Percentiles rank a stretch among this genome's conserved stretches.
Conservation (phyloP, 2,113 vertebrate species). For the Mormoops blainvillei region DNA sequence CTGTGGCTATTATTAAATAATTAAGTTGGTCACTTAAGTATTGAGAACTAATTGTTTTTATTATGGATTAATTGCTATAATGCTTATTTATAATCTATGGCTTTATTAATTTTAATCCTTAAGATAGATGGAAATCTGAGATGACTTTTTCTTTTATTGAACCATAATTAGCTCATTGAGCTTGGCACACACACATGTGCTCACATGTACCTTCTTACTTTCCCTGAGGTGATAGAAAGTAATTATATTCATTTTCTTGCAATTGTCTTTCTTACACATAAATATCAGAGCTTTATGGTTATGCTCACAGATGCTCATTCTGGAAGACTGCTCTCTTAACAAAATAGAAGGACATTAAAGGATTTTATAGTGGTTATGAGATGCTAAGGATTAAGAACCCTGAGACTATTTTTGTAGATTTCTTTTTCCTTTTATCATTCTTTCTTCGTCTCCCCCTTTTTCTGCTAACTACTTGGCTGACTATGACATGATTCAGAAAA, state of each 20-base stretch:
- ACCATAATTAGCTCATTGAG: neutral
- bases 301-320: neutral
- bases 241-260: neutral
- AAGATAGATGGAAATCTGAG: neutral
- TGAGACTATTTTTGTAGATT: neutral
- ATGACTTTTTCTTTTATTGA: neutral
- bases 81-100: neutral
- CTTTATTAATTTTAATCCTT: neutral
- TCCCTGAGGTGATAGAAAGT: neutral
- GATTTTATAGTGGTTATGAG: neutral
- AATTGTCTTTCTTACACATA: neutral
- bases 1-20: neutral
- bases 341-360: neutral
- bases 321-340: conserved; percentile 26
- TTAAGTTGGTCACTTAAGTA: neutral
- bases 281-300: neutral
- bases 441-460: neutral
- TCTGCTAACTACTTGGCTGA: conserved; percentile 16
- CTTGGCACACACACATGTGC: neutral
- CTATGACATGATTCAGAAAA: neutral
- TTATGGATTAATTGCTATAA: neutral
- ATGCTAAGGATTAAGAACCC: neutral
- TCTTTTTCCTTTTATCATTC: neutral
- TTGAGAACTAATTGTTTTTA: neutral
- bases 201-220: neutral